Percentiles rank a stretch among this genome's conserved stretches.
Conservation (phyloP, 2,113 vertebrate species). For the Sinocyclocheilus anshuiensis region DNA sequence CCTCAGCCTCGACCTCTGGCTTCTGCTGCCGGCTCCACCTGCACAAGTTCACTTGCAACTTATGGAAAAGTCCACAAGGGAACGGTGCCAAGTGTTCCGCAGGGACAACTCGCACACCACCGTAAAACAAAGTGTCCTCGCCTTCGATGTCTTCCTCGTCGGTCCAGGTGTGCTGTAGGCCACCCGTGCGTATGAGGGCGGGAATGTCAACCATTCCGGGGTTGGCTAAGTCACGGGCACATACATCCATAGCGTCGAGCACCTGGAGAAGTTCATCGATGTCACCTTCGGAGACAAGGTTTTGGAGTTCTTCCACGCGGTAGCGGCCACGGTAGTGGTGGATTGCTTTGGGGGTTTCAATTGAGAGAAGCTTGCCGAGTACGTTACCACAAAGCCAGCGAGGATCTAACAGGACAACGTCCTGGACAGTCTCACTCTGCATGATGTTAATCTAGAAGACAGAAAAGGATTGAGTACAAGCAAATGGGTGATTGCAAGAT, state of each 20-base stretch:
- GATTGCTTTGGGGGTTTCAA: slow-evolving; percentile 93
- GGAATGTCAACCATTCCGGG: slow-evolving; percentile 95
- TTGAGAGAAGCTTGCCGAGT: slow-evolving; percentile 88
- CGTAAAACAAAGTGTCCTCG: slow-evolving; percentile 84
- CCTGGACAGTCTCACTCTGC: slow-evolving; percentile 98
- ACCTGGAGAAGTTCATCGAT: slow-evolving; percentile 95
- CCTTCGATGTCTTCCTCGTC: slow-evolving; percentile 95
- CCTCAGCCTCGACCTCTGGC: slow-evolving; percentile 81
- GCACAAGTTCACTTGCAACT: slow-evolving; percentile 96
- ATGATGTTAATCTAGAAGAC: slow-evolving; percentile 92
- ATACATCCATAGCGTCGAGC: slow-evolving; percentile 97
- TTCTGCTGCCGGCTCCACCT: slow-evolving; percentile 96
- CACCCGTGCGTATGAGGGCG: slow-evolving; percentile 93
- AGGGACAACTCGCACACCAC: slow-evolving; percentile 90
- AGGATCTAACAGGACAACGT: slow-evolving; percentile 95
- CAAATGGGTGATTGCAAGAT: background rate
- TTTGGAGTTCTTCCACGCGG: slow-evolving; percentile 91
- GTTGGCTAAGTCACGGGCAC: slow-evolving; percentile 87
- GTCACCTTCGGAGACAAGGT: slow-evolving; percentile 88
- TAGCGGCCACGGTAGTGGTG: slow-evolving; percentile 98
- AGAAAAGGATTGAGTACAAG: background rate
- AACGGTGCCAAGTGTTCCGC: slow-evolving; percentile 94
- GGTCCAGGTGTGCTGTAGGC: slow-evolving; percentile 91
- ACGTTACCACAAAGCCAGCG: slow-evolving; percentile 92
- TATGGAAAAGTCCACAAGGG: slow-evolving; percentile 96